Evolutionary conservation across 1,140 invertebrate genomes (phyloP).

Genomic region (Lucilia cuprina): DNA sequence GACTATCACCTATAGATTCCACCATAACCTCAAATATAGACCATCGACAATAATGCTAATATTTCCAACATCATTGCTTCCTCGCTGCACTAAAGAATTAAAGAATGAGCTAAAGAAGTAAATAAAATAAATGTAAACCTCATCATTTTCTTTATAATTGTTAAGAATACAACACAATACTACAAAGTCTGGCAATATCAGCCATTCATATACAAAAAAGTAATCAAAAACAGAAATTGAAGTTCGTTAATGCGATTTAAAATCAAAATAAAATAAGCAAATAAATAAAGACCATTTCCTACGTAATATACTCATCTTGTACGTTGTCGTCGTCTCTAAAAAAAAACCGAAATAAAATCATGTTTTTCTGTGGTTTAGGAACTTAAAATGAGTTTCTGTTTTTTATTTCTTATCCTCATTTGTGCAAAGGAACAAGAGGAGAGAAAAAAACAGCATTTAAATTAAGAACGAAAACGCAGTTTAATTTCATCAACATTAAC

Average conservation of each 20-base stretch:
- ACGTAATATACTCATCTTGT: background rate
- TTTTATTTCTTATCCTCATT: background rate
- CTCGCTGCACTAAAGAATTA: no score
- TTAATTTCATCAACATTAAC: slow-evolving; percentile 34
- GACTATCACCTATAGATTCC: no score
- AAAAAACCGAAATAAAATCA: background rate
- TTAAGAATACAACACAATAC: background rate
- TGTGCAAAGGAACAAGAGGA: background rate
- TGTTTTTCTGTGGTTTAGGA: background rate
- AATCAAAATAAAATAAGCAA: background rate
- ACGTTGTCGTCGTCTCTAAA: background rate
- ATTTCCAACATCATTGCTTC: no score
- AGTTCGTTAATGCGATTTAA: slow-evolving; percentile 29
- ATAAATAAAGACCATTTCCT: background rate
- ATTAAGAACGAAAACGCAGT: slow-evolving; percentile 25
- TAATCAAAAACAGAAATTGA: slow-evolving; percentile 29
- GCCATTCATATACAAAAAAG: slow-evolving; percentile 16
- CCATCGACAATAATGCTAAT: no score
- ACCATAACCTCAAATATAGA: no score
- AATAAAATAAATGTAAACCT: background rate
- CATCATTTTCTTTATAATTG: slow-evolving; percentile 9
- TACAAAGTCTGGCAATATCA: slow-evolving; percentile 13
- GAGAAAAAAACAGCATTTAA: slow-evolving; percentile 25
- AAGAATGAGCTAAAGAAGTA: no score
- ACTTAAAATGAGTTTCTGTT: background rate